Evolutionary conservation across 2,888 invertebrate genomes (phyloP), one percentile per base, ranked within the genome.

Genomic region (Watsonalla cultraria): DNA sequence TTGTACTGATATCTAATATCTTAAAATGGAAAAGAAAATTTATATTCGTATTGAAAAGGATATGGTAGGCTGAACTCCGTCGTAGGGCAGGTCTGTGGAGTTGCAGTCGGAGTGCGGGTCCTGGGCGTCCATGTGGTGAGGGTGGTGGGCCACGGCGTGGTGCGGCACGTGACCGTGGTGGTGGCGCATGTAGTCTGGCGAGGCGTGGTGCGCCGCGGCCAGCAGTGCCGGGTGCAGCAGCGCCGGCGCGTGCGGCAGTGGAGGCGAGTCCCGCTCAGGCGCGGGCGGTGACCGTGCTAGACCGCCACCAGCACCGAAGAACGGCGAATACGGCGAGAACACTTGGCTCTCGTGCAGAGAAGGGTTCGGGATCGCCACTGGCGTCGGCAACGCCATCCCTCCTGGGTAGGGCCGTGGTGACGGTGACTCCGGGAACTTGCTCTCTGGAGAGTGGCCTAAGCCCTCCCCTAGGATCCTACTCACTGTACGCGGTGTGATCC

Each of bases 351-450:
- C 96, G 92, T 98, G 97, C 71, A 98, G 93, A 80, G 97, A 96
- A 56, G 98, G 98, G 88, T 98, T 98, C 58, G 98, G 97, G 84
- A 98, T 98, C 82, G 98, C 98, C 78, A 98, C 98, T 60, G 97
- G 96, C 58, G 98, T 98, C 66, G 98, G 98, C 82, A 98, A 92
- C 74, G 97, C 96, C 90, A 97, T 93, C 91, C 97, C 96, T 55
- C 97, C 95, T 53, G 96, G 96, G 70, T 94, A 93, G 82, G 95
- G 94, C 84, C 94, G 91, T 73, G 95, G 93, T 74, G 96, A 93
- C 62, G 95, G 95, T 53, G 96, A 95, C 68, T 94, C 93, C 69
- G 92, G 82, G 80, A 92, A 85, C 75, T 87, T 88, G 72, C 81
- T 84, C 74, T 89, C 93, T 53, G 93, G 93, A 57, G 94, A 94